Evolutionary conservation across 2,113 vertebrate genomes (phyloP), one percentile per base, ranked within the genome.

Genomic region (Glaucomys volans): DNA sequence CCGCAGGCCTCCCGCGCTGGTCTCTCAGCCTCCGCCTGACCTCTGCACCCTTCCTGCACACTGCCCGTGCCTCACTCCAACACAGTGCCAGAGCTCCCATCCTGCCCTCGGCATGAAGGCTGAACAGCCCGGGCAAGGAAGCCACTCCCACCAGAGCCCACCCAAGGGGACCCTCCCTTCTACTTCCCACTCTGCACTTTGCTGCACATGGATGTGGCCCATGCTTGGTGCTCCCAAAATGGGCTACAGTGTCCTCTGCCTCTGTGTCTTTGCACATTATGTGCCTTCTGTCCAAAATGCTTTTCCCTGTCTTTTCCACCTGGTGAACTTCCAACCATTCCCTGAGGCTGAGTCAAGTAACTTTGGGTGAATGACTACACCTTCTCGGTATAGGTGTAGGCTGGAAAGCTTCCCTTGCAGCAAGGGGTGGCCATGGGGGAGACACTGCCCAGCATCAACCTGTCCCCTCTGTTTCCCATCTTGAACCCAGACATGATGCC

Each of bases 161-260:
- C 54, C 52, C 30, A 5, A 32, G 4, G 0, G 22, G 44, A 40
- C 26, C 6, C 20, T 17, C 44, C 8, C 1, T 57, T 64, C 66
- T 50, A 1, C 6, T n/a, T 8, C 37, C 35, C 20, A 0, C 22
- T 1, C 37, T 26, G 20, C 84, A 4, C 66, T 59, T 64, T 40
- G 52, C 37, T 50, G 17, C 4, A 30, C 3, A 0, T 0, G 13
- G 1, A 0, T 9, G 18, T 20, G 13, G 35, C 28, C 52, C 6
- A 26, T 7, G 7, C 8, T 0, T 13, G 3, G 4, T 42, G 44
- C 79, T 59, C 20, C 67, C 18, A 5, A 50, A 2, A 30, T 0
- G 9, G 13, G 18, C 67, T 18, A 1, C 1, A 6, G 35, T 8
- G 37, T 10, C 50, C 35, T n/a, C 22, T 37, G 59, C 79, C 37